Evolutionary conservation across 2,888 invertebrate genomes (phyloP).

Genomic region (Eumacrocentrus americanus): DNA sequence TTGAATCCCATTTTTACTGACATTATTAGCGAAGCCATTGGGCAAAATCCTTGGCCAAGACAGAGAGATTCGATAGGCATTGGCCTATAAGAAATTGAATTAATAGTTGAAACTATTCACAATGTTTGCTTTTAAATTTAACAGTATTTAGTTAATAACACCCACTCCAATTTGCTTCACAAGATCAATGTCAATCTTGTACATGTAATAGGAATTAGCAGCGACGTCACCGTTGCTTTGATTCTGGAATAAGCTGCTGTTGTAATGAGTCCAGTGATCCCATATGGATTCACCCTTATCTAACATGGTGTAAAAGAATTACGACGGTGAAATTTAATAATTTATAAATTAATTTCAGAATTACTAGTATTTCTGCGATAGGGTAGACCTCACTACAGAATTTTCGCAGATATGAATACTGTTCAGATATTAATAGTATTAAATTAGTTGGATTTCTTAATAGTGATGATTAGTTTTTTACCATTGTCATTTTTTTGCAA

Average conservation of each 20-base stretch:
- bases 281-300: no score
- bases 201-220: constrained; percentile 73
- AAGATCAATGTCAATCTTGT: constrained; percentile 61
- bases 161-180: constrained; percentile 36
- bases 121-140: background rate
- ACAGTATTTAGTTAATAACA: background rate
- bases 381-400: no score
- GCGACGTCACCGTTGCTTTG: constrained; percentile 72
- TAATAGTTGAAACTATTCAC: background rate
- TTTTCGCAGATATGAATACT: no score
- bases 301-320: no score
- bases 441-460: no score
- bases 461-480: no score
- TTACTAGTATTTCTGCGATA: no score
- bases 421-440: no score
- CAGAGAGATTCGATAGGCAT: constrained; percentile 56
- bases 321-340: constrained; percentile 2
- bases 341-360: background rate
- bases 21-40: constrained; percentile 60
- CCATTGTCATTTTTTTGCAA: no score
- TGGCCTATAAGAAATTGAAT: background rate
- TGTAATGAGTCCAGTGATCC: no score
- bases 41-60: constrained; percentile 60
- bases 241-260: no score
- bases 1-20: constrained; percentile 74